Evolutionary conservation across 2,888 invertebrate species (phyloP).

Genomic region (Temnothorax rugatulus): DNA sequence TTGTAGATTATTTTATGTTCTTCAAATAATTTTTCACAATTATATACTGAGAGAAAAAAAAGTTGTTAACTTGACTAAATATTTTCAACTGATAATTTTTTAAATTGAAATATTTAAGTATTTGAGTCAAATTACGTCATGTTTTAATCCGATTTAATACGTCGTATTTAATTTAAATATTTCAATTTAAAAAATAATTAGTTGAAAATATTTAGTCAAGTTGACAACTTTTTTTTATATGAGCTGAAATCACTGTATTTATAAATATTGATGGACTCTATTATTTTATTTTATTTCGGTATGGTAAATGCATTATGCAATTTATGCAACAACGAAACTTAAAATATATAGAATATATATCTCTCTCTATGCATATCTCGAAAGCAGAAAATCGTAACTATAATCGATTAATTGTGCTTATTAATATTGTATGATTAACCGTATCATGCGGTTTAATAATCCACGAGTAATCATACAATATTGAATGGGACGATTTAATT

Average conservation of each 20-base stretch:
- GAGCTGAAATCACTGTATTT: background rate
- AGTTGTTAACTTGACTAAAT: too few relatives aligned
- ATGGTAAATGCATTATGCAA: background rate
- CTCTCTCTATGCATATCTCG: background rate
- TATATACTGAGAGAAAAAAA: too few relatives aligned
- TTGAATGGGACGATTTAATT: slow-evolving; percentile 24
- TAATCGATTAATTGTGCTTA: slow-evolving; percentile 36
- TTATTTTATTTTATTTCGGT: background rate
- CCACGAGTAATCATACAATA: slow-evolving; percentile 20
- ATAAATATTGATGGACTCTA: background rate
- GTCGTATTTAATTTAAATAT: too few relatives aligned
- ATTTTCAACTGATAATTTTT: too few relatives aligned
- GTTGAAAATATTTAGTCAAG: too few relatives aligned
- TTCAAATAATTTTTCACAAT: slow-evolving; percentile 9
- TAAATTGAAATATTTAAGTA: too few relatives aligned
- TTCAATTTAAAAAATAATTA: too few relatives aligned
- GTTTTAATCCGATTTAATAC: too few relatives aligned
- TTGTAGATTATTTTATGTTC: background rate
- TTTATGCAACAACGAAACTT: background rate
- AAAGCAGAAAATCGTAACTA: slow-evolving; percentile 5
- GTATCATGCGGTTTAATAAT: slow-evolving; percentile 43
- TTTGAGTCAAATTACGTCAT: too few relatives aligned
- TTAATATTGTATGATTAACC: slow-evolving; percentile 42
- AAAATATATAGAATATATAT: background rate
- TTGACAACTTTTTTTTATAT: background rate